Conservation (phyloP, 2,888 invertebrate genomes). For the Caenorhabditis auriculariae region DNA sequence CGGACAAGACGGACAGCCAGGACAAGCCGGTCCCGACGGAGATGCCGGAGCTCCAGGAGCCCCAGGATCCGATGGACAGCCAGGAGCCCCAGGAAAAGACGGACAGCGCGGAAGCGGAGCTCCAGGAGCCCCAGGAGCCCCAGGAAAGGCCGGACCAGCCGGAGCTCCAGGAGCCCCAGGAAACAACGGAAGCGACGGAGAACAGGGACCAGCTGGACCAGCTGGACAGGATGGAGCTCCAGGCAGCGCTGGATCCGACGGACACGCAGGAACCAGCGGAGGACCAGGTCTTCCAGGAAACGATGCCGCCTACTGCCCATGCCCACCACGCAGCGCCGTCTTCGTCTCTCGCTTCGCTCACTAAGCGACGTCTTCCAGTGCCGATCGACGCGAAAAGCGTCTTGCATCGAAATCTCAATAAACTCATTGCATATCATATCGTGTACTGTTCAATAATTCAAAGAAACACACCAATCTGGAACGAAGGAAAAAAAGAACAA, state of each 20-base stretch:
- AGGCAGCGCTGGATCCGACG: constrained; percentile 35
- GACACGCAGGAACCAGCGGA: constrained; percentile 43
- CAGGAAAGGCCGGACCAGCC: constrained; percentile 40
- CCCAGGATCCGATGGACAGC: constrained; percentile 40
- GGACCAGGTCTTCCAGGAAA: constrained; percentile 42
- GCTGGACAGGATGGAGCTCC: constrained; percentile 33
- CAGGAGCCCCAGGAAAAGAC: constrained; percentile 45
- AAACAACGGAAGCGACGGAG: constrained; percentile 30
- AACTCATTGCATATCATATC: too few relatives aligned
- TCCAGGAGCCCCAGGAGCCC: constrained; percentile 43
- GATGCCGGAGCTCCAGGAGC: constrained; percentile 48
- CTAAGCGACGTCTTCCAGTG: too few relatives aligned
- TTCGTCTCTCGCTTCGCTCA: constrained; percentile 27
- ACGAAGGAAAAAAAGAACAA: too few relatives aligned
- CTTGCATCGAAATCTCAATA: too few relatives aligned
- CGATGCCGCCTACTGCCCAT: constrained; percentile 47
- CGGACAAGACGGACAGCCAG: constrained; percentile 46
- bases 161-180: constrained; percentile 36
- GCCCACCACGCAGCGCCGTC: constrained; percentile 41
- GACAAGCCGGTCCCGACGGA: constrained; percentile 48
- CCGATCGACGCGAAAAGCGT: too few relatives aligned
- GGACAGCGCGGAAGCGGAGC: constrained; percentile 40
- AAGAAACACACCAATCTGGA: too few relatives aligned
- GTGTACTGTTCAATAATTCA: too few relatives aligned
- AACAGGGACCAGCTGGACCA: constrained; percentile 42